Percentiles rank a stretch among this genome's conserved stretches.
Evolutionary conservation across 2,888 invertebrate genomes (phyloP).

Genomic region (Podotricha telesiphe): DNA sequence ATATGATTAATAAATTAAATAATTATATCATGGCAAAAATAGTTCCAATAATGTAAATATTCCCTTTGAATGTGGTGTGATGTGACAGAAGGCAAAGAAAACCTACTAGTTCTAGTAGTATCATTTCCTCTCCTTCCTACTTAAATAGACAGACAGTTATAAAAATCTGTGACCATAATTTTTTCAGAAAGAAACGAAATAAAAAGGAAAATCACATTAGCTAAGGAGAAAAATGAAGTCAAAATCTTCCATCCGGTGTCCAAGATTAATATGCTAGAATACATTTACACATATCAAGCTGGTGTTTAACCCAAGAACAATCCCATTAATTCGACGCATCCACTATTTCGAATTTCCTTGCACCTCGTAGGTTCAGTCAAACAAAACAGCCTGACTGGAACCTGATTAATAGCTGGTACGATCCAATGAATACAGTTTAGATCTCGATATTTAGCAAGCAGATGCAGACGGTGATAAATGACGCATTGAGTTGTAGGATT

Average conservation of each 20-base stretch:
- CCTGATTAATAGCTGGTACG: conserved; percentile 77
- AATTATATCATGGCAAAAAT: too few relatives aligned
- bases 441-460: conserved; percentile 58
- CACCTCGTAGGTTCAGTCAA: conserved; percentile 55
- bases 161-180: too few relatives aligned
- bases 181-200: too few relatives aligned
- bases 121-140: too few relatives aligned
- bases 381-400: conserved; percentile 67
- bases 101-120: too few relatives aligned
- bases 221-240: too few relatives aligned
- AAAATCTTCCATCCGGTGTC: background rate
- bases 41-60: too few relatives aligned
- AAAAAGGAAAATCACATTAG: too few relatives aligned
- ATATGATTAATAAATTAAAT: too few relatives aligned
- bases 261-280: background rate
- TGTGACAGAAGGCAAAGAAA: too few relatives aligned
- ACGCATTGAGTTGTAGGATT: conserved; percentile 37
- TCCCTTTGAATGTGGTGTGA: too few relatives aligned
- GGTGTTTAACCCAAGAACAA: background rate
- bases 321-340: conserved; percentile 23
- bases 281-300: background rate
- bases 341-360: conserved; percentile 24
- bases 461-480: conserved; percentile 49
- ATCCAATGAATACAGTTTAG: conserved; percentile 71
- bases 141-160: too few relatives aligned